Evolutionary conservation across 1,140 invertebrate genomes (phyloP), one percentile per base, ranked within the genome.

Genomic region (Drosophila athabasca): DNA sequence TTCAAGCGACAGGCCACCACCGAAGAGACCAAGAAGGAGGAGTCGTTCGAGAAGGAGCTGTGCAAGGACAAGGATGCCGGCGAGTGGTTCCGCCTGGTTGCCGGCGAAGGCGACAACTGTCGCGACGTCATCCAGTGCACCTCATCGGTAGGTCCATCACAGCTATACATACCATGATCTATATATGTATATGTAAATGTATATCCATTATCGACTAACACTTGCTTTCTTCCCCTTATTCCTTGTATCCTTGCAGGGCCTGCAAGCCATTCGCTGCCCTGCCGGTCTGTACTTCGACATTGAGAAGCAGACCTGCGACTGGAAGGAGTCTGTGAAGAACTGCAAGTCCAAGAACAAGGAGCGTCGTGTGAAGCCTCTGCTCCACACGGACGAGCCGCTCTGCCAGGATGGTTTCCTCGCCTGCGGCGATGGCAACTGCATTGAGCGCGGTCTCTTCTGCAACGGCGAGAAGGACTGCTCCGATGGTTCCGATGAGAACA

Each of bases 81-180:
- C 51, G 97, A 98, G 93, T 98, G 97, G 96, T 98, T 98, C 93
- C 94, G 97, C 82, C 92, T 98, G 74, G 96, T 97, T 22, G 95
- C 96, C 45, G 96, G 96, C 72, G 96, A 97, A 90, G 97, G 96
- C 88, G 97, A 98, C 93, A 97, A 96, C 90, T 98, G 97, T 92
- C 95, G 97, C 91, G 97, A 98, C 93, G 97, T 98, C 77, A 98
- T 98, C 89, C 97, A 98, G 92, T 98, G 97, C 93, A 98, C 97
- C 67, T 97, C 96, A 87, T 97, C 97, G 87, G 96, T 96, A 91
- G 93, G 94, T 94, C 68, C 4, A 39, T 1, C 35, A 35, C 31
- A 9, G 9, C 2, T 3, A 35, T 3, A 35, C 31, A 31, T n/a
- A 19, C 17, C 1, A 19, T 24, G 31, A 9, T 13, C 26, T 62